Evolutionary conservation across 2,888 invertebrate species (phyloP), one percentile per base, ranked within the genome.

Genomic region (Danaus chrysippus): DNA sequence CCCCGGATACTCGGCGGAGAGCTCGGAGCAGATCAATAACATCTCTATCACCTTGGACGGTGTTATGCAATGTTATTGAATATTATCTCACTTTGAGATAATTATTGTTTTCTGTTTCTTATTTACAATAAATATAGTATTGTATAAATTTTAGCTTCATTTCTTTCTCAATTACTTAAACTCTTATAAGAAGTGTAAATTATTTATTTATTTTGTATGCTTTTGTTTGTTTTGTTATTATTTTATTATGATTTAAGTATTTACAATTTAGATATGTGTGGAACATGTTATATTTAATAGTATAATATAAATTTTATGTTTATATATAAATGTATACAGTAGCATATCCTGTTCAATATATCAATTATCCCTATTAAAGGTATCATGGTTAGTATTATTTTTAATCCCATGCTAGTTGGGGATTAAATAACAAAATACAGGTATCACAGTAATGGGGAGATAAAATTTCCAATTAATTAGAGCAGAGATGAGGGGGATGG

Each of bases 11-110:
- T 82, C 80, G 75, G 74, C 78, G 56, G 79, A 78, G 75, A 76
- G 78, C 79, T 76, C 78, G 76, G 70, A 76, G 71, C 85, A 84
- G 87, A 90, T 89, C 90, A 90, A 91, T 89, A 90, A 84, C 81
- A 84, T 86, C 87, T 88, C 83, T 78, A 81, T 82, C 74, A 78
- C 76, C 75, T 68, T 73, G 88, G 86, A 90, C 72, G 76, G 81
- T 74, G 75, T 90, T 90, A 91, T 90, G 89, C 91, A 88, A 87
- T 78, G 74, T 73, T 73, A 67, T 69, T 58, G 58, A 34, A 60
- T 11, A 49, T 23, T 9, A 44, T 59, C n/a, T 73, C 67, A 46
- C 61, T 61, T 66, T 67, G 65, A 64, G 63, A 58, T 64, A 57
- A 69, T 70, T 73, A n/a, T 68, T 41, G 13, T 15, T 41, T 34